Percentiles rank a stretch among this genome's conserved stretches.
Conservation (phyloP, 1,140 invertebrate genomes). For the Lineus longissimus region DNA sequence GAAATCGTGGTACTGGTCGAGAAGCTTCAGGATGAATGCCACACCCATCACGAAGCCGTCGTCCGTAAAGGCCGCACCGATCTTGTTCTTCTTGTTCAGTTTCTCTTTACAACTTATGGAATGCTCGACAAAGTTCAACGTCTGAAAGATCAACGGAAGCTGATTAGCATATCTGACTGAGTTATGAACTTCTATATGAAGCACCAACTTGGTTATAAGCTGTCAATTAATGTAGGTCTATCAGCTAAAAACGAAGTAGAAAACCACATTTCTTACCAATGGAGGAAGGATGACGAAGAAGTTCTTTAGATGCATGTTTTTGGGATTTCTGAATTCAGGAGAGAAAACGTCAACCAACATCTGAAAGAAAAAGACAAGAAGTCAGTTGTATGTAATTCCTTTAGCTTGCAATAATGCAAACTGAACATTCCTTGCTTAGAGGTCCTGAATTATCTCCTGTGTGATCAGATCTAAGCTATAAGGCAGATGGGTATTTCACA, state of each 20-base stretch:
- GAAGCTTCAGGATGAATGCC: conserved; percentile 66
- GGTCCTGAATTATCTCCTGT: too few relatives aligned
- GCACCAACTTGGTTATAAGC: too few relatives aligned
- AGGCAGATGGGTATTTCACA: too few relatives aligned
- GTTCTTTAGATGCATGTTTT: conserved; percentile 86
- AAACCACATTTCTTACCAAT: conserved; percentile 54
- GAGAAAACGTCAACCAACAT: conserved; percentile 90
- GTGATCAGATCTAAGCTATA: too few relatives aligned
- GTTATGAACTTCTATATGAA: too few relatives aligned
- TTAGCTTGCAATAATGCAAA: too few relatives aligned
- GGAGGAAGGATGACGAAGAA: conserved; percentile 93
- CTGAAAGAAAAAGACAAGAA: conserved; percentile 47
- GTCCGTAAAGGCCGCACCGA: conserved; percentile 87
- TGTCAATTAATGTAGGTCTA: too few relatives aligned
- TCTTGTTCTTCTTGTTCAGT: conserved; percentile 74
- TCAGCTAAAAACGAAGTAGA: too few relatives aligned
- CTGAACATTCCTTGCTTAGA: too few relatives aligned
- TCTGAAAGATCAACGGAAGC: conserved; percentile 57
- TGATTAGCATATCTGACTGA: too few relatives aligned
- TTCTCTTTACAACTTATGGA: conserved; percentile 89
- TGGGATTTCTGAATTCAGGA: conserved; percentile 75
- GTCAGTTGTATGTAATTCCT: background rate
- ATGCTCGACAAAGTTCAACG: conserved; percentile 92
- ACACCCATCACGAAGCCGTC: conserved; percentile 97
- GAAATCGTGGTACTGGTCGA: conserved; percentile 72